These are phyloP conservation scores for Rutpela maculata DNA, from an alignment of 2,888 invertebrate genomes.

Conservation along the genomic window DNA sequence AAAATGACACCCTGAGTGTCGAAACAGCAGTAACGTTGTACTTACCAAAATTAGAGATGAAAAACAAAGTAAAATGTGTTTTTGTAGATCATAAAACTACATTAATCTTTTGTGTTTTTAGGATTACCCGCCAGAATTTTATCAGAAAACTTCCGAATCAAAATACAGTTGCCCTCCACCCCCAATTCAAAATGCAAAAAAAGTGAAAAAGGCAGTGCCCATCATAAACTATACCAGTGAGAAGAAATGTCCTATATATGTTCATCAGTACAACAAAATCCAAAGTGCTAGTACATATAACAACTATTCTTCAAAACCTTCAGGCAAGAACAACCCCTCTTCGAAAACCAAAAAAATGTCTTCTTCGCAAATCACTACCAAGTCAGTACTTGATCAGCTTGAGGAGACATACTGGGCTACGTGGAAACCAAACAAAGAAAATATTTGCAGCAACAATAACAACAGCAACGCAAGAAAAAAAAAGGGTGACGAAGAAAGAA, in stretches of 20 bases:
- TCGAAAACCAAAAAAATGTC: neutral
- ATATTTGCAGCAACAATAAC: neutral
- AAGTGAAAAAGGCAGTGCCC: slow-evolving; percentile 37
- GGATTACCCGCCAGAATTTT: slow-evolving; percentile 47
- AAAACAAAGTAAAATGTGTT: too few species aligned
- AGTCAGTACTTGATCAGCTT: slow-evolving; percentile 64
- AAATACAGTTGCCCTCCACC: slow-evolving; percentile 15
- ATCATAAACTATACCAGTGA: slow-evolving; percentile 49
- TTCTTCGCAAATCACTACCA: slow-evolving; percentile 46
- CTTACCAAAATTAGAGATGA: too few species aligned
- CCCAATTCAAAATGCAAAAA: slow-evolving; percentile 16
- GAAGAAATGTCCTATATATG: slow-evolving; percentile 60
- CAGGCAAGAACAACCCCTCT: slow-evolving; percentile 5
- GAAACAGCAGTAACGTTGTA: too few species aligned
- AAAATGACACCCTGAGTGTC: too few species aligned
- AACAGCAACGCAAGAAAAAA: slow-evolving; percentile 28
- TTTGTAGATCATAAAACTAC: too few species aligned
- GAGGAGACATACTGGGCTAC: slow-evolving; percentile 72
- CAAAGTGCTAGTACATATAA: slow-evolving; percentile 51
- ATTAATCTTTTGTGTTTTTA: slow-evolving; percentile 25
- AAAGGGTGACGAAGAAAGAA: slow-evolving; percentile 19
- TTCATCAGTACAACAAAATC: slow-evolving; percentile 54
- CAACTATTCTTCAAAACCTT: slow-evolving; percentile 47
- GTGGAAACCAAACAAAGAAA: slow-evolving; percentile 68
- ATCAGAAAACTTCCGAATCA: slow-evolving; percentile 25